These are phyloP conservation scores for Corvus moneduloides DNA, from an alignment of 2,113 vertebrate genomes.

Conservation along the genomic window DNA sequence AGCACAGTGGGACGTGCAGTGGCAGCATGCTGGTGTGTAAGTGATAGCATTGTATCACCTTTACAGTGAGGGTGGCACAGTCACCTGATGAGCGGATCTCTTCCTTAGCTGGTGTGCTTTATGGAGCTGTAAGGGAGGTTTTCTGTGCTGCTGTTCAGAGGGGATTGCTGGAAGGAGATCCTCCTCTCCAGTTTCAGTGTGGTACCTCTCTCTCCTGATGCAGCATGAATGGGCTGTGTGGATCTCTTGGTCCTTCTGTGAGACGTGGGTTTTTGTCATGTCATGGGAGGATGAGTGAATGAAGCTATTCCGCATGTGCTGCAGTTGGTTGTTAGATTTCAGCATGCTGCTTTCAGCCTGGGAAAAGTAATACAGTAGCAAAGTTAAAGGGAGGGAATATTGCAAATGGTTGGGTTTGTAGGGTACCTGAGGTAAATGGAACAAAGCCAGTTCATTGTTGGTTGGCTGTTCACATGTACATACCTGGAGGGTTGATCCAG, in stretches of 20 bases:
- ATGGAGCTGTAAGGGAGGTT: neutral
- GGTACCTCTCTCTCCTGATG: neutral
- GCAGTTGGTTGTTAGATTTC: neutral
- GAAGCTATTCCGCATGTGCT: neutral
- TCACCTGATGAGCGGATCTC: neutral
- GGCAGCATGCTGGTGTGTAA: neutral
- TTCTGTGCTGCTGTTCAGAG: neutral
- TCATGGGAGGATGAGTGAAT: neutral
- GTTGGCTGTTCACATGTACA: neutral
- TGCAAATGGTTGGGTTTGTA: neutral
- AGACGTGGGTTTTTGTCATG: fast-evolving
- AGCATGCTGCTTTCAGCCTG: neutral
- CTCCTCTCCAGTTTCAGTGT: neutral
- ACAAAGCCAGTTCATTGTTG: neutral
- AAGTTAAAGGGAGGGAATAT: neutral
- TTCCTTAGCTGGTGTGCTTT: neutral
- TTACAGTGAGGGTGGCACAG: neutral
- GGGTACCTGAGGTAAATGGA: neutral
- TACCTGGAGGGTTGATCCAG: neutral
- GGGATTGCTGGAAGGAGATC: neutral
- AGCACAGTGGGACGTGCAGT: neutral
- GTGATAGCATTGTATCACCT: neutral
- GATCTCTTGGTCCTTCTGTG: neutral
- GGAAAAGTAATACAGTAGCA: neutral
- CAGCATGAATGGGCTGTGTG: neutral